Conservation (phyloP, 2,797 vertebrate species). For the Neopelma chrysocephalum region DNA sequence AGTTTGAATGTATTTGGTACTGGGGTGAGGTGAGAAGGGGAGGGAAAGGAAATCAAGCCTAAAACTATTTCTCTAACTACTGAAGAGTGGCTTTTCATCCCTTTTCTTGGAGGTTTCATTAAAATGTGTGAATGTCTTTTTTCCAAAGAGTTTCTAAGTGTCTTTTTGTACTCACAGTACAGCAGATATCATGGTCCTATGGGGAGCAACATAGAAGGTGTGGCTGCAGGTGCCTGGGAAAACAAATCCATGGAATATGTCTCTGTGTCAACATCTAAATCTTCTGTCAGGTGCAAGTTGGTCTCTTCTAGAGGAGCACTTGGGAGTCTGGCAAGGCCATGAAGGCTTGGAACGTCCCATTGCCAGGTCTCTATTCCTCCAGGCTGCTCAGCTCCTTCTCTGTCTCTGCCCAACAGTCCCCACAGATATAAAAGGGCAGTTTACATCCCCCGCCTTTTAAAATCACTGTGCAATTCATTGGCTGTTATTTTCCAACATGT, state of each 20-base stretch:
- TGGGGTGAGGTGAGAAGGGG: neutral
- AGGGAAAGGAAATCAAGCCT: neutral
- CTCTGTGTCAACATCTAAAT: neutral
- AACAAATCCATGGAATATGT: neutral
- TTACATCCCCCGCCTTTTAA: neutral
- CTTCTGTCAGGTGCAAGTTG: neutral
- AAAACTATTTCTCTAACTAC: neutral
- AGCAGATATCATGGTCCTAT: neutral
- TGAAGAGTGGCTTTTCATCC: neutral
- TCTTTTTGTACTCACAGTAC: neutral
- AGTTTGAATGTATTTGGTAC: neutral
- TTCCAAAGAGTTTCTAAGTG: neutral
- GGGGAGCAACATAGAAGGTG: neutral
- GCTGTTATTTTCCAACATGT: neutral
- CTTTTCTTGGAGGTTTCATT: neutral
- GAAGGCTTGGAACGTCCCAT: neutral
- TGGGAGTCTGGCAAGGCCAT: neutral
- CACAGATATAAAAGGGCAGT: neutral
- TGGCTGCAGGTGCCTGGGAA: neutral
- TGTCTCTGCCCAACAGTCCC: neutral
- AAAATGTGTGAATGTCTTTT: neutral
- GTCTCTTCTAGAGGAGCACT: neutral
- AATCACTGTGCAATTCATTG: neutral
- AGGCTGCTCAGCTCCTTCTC: neutral
- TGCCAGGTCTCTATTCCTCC: neutral